Conservation (phyloP, 1,140 invertebrate genomes). For the Coenobita brevimanus region DNA sequence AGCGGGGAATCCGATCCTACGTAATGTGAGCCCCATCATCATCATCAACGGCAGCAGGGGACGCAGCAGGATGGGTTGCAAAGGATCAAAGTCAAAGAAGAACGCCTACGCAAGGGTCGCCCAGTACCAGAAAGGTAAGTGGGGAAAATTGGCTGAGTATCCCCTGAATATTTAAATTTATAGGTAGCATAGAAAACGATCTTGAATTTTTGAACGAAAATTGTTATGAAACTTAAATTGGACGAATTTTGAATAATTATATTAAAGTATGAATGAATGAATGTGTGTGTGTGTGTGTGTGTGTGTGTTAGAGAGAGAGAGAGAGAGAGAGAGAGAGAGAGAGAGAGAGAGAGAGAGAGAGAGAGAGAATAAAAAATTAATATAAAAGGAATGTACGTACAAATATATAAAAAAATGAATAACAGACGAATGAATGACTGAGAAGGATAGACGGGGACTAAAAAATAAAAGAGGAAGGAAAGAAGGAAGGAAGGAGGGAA, state of each 20-base stretch:
- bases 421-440: neutral
- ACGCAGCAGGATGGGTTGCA: constrained; percentile 50
- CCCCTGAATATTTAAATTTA: no score
- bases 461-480: no score
- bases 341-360: neutral
- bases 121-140: constrained; percentile 67
- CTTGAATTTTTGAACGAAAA: no score
- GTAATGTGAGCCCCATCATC: neutral
- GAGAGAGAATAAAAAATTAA: no score
- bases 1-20: neutral
- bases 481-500: no score
- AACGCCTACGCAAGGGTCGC: constrained; percentile 62
- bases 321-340: neutral
- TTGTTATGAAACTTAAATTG: no score
- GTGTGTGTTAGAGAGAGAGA: no score
- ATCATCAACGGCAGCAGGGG: neutral
- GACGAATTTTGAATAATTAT: no score
- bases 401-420: neutral
- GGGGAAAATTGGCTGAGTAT: no score
- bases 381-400: neutral
- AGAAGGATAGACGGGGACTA: neutral
- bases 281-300: no score
- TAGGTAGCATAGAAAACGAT: no score
- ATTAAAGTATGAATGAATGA: no score
- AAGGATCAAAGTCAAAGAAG: constrained; percentile 64